A percentile compares a stretch with the other conserved stretches of the same genome.
Evolutionary conservation across 2,113 vertebrate genomes (phyloP).

Genomic region (Apus apus): DNA sequence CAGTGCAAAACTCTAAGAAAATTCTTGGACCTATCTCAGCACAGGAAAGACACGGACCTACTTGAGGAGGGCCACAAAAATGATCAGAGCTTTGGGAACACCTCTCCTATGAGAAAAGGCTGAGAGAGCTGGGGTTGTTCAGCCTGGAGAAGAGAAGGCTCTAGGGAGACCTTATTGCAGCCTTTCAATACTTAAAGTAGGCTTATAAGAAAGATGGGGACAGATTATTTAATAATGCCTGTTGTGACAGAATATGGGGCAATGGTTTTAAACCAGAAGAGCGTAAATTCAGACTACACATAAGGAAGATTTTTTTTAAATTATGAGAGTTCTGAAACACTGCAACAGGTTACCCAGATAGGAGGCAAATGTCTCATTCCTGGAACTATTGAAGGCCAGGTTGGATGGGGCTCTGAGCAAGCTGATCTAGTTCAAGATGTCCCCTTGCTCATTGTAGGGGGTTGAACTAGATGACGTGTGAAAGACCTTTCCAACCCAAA

Average conservation of each 20-base stretch:
- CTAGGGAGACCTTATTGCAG: rapidly evolving
- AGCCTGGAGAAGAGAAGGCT: neutral
- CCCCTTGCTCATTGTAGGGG: no score
- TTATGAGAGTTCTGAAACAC: no score
- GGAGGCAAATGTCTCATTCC: neutral
- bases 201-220: no score
- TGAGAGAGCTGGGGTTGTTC: neutral
- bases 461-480: neutral
- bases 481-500: neutral
- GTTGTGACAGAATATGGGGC: no score
- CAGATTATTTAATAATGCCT: no score
- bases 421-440: neutral
- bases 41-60: neutral
- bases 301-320: no score
- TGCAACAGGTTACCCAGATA: no score
- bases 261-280: no score
- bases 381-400: neutral
- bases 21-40: neutral
- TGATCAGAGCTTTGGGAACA: neutral
- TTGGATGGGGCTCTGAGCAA: neutral
- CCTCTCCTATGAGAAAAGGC: neutral
- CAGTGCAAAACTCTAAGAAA: neutral
- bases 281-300: no score
- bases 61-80: neutral
- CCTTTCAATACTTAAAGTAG: neutral